Base-by-base conservation (phyloP, 2,113 vertebrate species). In the Sebastes schlegelii region DNA sequence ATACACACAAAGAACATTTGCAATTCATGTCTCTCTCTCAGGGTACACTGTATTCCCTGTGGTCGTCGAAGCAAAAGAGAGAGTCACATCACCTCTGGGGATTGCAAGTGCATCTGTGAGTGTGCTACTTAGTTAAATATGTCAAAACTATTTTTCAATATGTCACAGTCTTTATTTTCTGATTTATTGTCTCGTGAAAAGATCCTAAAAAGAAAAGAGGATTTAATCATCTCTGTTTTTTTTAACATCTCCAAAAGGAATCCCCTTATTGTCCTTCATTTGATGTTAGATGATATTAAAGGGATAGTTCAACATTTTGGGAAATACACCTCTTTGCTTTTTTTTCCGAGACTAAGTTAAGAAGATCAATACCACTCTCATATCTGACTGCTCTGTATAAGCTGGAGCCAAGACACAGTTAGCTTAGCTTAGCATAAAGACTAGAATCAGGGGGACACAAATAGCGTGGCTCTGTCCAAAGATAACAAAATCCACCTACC, bases 21-120 rank as follows among this genome's bases (percentile, higher is more conserved):
- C 71, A 72, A 13, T 72, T 86, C 26, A 74, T 49, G 19, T 70
- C 46, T 78, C 45, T 78, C 45, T 80, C 48, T 83, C 21, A 65
- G 60, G 57, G 23, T 62, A 66, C 0, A 11, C n/a, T 70, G 48
- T 70, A 66, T 73, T 67, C 48, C 42, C 45, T 2, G 11, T 23
- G 42, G 52, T 74, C 2, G 2, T 21, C 73, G 61, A 77, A 34
- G 54, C 71, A 71, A 60, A n/a, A 66, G n/a, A 58, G 21, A 67
- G 34, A 63, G 55, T 80, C 74, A 26, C 63, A 71, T 76, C 54
- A 63, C 76, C 58, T 51, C 23, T 78, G 82, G 55, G 58, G 69
- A 43, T 4, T 57, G 26, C 46, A 34, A 66, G 16, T 21, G 60
- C 16, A 42, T 48, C 17, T 70, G 51, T 76, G 21, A 57, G 46